These are phyloP conservation scores for Polyommatus iphigenia DNA, from an alignment of 2,888 invertebrate species.

Conservation along the genomic window DNA sequence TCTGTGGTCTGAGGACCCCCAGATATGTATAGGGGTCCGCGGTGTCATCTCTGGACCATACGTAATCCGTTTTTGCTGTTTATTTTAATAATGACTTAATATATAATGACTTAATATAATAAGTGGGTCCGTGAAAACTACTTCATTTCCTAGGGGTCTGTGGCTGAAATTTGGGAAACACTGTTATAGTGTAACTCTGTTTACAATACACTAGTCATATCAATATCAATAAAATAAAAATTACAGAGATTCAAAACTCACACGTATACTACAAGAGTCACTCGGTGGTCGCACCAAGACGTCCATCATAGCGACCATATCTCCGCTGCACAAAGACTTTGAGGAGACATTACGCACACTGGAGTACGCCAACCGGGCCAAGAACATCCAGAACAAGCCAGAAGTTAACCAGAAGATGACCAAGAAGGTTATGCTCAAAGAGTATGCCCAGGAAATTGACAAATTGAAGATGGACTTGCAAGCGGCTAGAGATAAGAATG, in stretches of 20 bases:
- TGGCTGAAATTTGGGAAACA: no score
- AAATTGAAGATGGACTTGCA: slow-evolving; percentile 90
- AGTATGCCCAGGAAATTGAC: slow-evolving; percentile 95
- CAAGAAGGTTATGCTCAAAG: slow-evolving; percentile 89
- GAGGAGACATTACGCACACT: slow-evolving; percentile 97
- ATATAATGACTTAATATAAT: no score
- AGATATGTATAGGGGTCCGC: no score
- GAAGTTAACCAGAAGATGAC: slow-evolving; percentile 94
- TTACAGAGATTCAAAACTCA: slow-evolving; percentile 95
- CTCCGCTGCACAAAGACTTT: slow-evolving; percentile 91
- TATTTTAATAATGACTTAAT: no score
- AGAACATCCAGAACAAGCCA: slow-evolving; percentile 93
- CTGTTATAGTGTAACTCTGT: no score
- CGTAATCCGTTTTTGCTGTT: no score
- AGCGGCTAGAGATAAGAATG: slow-evolving; percentile 92
- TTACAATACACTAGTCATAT: no score
- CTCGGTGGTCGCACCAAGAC: slow-evolving; percentile 98
- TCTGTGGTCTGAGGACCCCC: no score
- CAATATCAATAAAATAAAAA: neutral
- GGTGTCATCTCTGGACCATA: no score
- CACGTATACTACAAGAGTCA: slow-evolving; percentile 96
- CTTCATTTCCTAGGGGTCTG: no score
- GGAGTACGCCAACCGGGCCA: slow-evolving; percentile 96
- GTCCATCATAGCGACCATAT: slow-evolving; percentile 97
- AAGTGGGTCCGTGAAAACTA: no score